Evolutionary conservation across 2,797 vertebrate genomes (phyloP), one percentile per base, ranked within the genome.

Genomic region (Esox masquinongy): DNA sequence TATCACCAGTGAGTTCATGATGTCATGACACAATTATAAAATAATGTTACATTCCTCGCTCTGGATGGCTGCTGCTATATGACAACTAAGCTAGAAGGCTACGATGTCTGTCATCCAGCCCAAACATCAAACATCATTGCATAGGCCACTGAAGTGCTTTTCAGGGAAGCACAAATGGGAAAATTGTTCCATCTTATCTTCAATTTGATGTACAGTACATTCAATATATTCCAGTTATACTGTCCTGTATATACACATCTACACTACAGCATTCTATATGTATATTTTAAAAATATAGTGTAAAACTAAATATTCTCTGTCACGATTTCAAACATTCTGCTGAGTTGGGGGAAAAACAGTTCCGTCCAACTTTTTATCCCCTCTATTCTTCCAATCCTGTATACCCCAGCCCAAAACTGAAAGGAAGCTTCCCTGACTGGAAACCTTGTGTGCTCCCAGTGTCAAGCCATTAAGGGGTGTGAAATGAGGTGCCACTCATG

Each of bases 401-500:
- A 86, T 88, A 90, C 92, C 79, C 88, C 64, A 82, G 66, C 47
- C 12, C 61, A 74, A 78, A 78, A 88, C 83, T 68, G 75, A 86
- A 80, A 85, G 87, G 88, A 90, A 91, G 81, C 90, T 88, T 88
- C 89, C 87, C 76, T 82, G 88, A 86, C 83, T 84, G 76, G 56
- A 92, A 88, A 87, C 90, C 92, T 79, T 74, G 89, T 81, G 92
- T 93, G 93, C 90, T 92, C 91, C 84, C 87, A 83, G 92, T 95
- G 93, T 95, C 94, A 95, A 94, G 90, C 93, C 93, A 94, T 95
- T 94, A 95, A 93, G 91, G 92, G 92, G 93, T 94, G 94, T 93
- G 92, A 94, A 94, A 95, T 94, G 93, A 95, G 93, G 92, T 95
- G 94, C 93, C 94, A 94, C 93, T 95, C 94, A 94, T 92, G 91